phyloP scores from a whole-genome alignment of 2,113 vertebrate species.

The Oryzias curvinotus region DNA sequence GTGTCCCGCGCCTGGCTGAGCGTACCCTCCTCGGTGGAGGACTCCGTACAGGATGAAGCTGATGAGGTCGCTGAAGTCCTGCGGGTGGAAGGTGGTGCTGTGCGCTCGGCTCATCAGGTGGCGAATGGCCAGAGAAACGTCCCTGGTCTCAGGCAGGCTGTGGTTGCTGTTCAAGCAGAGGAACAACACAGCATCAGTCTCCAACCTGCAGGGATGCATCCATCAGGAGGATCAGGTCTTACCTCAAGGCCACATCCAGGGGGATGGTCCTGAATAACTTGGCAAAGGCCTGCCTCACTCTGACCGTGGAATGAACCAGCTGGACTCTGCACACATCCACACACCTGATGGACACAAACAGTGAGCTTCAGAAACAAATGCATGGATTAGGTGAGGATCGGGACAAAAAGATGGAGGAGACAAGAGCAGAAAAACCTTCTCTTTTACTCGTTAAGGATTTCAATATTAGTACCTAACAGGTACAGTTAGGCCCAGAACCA shows the following conservation, averaged over 20 bases:
- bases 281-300: conserved; percentile 91
- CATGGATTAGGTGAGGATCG: too few species aligned
- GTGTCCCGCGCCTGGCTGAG: neutral
- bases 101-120: conserved; percentile 94
- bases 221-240: conserved; percentile 2
- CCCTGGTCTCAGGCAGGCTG: conserved; percentile 89
- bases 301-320: conserved; percentile 87
- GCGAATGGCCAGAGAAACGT: conserved; percentile 91
- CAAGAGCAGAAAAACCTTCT: too few species aligned
- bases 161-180: conserved; percentile 79
- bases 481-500: too few species aligned
- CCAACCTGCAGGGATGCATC: neutral
- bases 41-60: conserved; percentile 98
- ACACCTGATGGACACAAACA: conserved; percentile 79
- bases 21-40: conserved; percentile 91
- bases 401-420: too few species aligned
- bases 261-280: conserved; percentile 92
- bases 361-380: neutral
- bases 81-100: conserved; percentile 95
- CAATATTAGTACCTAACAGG: too few species aligned
- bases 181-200: neutral
- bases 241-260: conserved; percentile 91
- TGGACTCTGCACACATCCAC: conserved; percentile 94
- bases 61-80: conserved; percentile 98
- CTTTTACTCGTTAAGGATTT: too few species aligned